Percentiles rank a stretch among this genome's conserved stretches.
Evolutionary conservation across 2,888 invertebrate species (phyloP).

Genomic region (Caenorhabditis sp.): DNA sequence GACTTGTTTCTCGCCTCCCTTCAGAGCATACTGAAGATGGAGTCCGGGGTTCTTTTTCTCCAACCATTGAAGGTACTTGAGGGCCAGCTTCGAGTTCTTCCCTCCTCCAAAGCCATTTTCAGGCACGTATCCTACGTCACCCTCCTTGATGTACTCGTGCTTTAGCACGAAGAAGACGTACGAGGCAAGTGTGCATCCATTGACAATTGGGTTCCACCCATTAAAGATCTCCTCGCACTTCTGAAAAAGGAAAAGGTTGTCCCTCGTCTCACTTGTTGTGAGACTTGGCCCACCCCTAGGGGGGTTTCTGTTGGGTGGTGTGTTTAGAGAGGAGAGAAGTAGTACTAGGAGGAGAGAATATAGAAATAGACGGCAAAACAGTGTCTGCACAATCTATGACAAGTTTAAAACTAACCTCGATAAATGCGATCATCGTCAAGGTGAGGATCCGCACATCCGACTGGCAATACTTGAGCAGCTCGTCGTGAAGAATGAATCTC

Average conservation of each 20-base stretch:
- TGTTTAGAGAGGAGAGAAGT: too few relatives aligned
- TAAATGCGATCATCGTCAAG: not conserved
- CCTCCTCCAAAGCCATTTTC: not conserved
- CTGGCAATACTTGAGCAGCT: conserved; percentile 4
- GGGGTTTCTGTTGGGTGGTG: too few relatives aligned
- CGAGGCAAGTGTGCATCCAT: too few relatives aligned
- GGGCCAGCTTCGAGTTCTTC: not conserved
- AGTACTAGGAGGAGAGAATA: too few relatives aligned
- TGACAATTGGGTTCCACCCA: not conserved
- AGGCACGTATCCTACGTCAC: not conserved
- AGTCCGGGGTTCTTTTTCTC: not conserved
- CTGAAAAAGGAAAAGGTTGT: too few relatives aligned
- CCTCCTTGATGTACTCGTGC: too few relatives aligned
- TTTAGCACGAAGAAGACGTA: too few relatives aligned
- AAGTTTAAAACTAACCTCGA: not conserved
- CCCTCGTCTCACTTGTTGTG: too few relatives aligned
- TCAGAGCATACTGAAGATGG: not conserved
- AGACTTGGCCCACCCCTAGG: too few relatives aligned
- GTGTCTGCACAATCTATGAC: too few relatives aligned
- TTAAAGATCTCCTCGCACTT: not conserved
- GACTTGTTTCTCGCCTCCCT: not conserved
- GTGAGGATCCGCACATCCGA: conserved; percentile 15
- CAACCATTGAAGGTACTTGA: not conserved
- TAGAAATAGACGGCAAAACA: too few relatives aligned
- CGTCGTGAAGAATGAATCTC: conserved; percentile 13